Base-by-base conservation (phyloP, 2,113 vertebrate genomes). In the Anguilla rostrata region DNA sequence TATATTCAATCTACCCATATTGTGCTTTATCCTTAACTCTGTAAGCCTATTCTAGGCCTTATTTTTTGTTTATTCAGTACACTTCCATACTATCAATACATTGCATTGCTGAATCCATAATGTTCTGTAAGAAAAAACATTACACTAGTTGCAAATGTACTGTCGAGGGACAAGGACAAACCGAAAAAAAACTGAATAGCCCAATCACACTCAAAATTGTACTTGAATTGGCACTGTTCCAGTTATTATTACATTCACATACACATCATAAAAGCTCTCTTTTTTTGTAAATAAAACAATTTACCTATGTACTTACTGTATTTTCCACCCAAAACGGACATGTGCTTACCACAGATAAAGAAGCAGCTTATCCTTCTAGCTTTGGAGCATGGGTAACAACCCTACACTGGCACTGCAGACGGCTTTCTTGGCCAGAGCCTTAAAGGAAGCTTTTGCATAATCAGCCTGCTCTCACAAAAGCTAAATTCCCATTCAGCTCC, bases 261-360 rank as follows among this genome's bases (percentile, higher is more conserved):
- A 75, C 71, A n/a, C 15, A 60, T 60, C 14, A 5, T 2, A 75
- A 75, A n/a, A 75, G 71, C 71, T 75, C 71, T 75, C 49, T 84
- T 90, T 89, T 89, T 88, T 86, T 86, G 53, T 57, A 80, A 81
- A 89, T 87, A 43, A 41, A 46, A 71, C 71, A 89, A 75, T 86
- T 86, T 86, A 39, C 84, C 39, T 41, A 8, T 82, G 83, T 34
- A 12, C 22, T 41, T 78, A 34, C 34, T 34, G 34, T 34, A 56
- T 86, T 57, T 87, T 85, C 18, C 83, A 78, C 80, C 88, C 86
- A 93, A 87, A 87, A 87, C 80, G 80, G 83, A 82, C 83, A 79
- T 92, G 92, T 90, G 88, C 91, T 91, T 90, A 86, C 86, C 86
- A 88, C 39, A 86, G 39, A 92, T 89, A 91, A 92, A 93, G 89